phyloP scores from a whole-genome alignment of 2,113 vertebrate genomes.

The Cercocebus atys region DNA sequence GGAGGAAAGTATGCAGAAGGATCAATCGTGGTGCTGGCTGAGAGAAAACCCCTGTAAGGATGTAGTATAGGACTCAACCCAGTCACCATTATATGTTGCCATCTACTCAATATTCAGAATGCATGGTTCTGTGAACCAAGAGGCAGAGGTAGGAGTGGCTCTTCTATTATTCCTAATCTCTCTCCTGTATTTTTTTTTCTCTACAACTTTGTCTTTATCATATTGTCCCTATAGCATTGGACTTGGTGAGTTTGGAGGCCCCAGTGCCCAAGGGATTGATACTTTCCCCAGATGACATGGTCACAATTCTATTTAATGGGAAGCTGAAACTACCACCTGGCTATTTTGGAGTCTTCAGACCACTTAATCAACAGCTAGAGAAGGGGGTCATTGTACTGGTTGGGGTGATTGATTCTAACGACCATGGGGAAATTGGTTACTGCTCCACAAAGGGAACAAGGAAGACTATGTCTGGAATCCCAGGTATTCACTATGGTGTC shows the following conservation, averaged over 20 bases:
- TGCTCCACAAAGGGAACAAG: not conserved
- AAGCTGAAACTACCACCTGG: not conserved
- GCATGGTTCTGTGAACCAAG: not conserved
- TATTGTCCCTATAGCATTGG: not conserved
- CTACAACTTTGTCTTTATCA: not conserved
- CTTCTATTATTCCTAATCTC: slow-evolving; percentile 1
- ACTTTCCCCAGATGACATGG: not conserved
- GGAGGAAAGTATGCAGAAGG: not conserved
- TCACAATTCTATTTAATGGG: not conserved
- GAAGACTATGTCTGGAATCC: not conserved
- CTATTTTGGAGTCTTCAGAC: not conserved
- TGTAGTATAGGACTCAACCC: not conserved
- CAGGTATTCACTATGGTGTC: not conserved
- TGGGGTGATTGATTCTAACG: not conserved
- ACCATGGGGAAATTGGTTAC: not conserved
- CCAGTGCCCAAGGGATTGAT: not conserved
- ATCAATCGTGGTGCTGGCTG: not conserved
- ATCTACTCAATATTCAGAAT: not conserved
- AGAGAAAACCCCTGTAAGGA: not conserved
- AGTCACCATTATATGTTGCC: not conserved
- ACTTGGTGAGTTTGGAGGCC: not conserved
- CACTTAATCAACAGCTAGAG: not conserved
- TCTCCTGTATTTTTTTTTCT: slow-evolving; percentile 32
- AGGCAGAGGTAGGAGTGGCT: not conserved
- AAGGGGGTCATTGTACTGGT: not conserved